phyloP scores from a whole-genome alignment of 92 coral and sea anemone species.

The Epizoanthus rinbou region DNA sequence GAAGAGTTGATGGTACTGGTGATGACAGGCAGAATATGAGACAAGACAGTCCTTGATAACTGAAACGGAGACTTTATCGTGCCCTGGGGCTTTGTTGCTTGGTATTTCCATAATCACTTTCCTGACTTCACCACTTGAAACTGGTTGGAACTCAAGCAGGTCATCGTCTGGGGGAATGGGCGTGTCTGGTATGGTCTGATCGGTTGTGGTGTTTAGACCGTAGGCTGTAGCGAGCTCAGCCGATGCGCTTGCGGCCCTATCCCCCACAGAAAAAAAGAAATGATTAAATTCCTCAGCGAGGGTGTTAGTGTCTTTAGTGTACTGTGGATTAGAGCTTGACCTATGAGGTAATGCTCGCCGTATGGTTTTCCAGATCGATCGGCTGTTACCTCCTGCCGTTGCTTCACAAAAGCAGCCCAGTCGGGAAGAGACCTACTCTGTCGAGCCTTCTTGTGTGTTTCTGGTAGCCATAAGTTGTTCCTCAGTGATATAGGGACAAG shows the following conservation, averaged over 20 bases:
- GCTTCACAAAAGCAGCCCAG: background rate
- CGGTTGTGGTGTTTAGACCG: background rate
- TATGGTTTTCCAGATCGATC: conserved; percentile 21
- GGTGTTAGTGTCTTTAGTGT: background rate
- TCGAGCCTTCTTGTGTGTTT: conserved; percentile 25
- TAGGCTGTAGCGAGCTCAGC: background rate
- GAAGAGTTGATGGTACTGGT: conserved; percentile 3
- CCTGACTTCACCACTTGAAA: background rate
- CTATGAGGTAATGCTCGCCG: conserved; percentile 4
- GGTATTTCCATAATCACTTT: conserved; percentile 9
- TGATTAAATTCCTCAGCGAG: conserved; percentile 15
- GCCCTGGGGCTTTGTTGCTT: conserved; percentile 10
- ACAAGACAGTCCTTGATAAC: conserved; percentile 25
- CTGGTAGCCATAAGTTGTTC: conserved; percentile 11
- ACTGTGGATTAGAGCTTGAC: too few relatives aligned
- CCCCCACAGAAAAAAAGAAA: conserved; percentile 9
- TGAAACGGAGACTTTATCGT: conserved; percentile 5
- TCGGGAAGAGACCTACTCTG: too few relatives aligned
- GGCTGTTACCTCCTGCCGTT: conserved; percentile 11
- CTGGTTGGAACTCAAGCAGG: conserved; percentile 1
- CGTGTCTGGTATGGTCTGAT: too few relatives aligned
- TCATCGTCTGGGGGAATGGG: background rate
- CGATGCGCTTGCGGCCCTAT: background rate
- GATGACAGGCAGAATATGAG: background rate
- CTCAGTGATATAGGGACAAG: conserved; percentile 22